Conservation (phyloP, 2,797 vertebrate genomes). For the Gymnodraco acuticeps region DNA sequence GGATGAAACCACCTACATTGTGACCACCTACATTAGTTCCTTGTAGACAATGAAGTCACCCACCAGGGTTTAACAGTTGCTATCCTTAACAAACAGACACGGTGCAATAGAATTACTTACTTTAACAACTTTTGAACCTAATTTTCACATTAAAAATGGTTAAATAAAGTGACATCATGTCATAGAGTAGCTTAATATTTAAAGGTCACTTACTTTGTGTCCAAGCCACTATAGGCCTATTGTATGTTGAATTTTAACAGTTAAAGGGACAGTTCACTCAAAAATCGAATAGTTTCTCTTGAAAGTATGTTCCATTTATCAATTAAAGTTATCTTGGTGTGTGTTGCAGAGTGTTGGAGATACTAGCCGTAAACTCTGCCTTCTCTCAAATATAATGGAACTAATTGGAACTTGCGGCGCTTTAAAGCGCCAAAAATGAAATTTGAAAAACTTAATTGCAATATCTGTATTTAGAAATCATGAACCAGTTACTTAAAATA, state of each 20-base stretch:
- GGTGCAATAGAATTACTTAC: not conserved
- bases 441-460: no score
- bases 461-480: no score
- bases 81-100: constrained; percentile 18
- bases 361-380: no score
- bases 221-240: not conserved
- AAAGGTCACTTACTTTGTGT: not conserved
- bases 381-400: no score
- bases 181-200: not conserved
- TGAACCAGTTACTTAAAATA: no score
- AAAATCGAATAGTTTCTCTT: no score
- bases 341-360: no score
- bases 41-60: constrained; percentile 41
- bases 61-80: constrained; percentile 32
- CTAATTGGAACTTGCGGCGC: no score
- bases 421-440: no score
- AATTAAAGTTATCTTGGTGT: no score
- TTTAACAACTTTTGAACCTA: not conserved
- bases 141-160: not conserved
- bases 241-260: not conserved
- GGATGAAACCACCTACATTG: constrained; percentile 41
- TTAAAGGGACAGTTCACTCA: no score
- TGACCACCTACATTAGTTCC: constrained; percentile 56
- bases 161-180: not conserved
- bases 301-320: no score